Conservation (phyloP, 2,797 vertebrate genomes). For the Hirundo rustica region DNA sequence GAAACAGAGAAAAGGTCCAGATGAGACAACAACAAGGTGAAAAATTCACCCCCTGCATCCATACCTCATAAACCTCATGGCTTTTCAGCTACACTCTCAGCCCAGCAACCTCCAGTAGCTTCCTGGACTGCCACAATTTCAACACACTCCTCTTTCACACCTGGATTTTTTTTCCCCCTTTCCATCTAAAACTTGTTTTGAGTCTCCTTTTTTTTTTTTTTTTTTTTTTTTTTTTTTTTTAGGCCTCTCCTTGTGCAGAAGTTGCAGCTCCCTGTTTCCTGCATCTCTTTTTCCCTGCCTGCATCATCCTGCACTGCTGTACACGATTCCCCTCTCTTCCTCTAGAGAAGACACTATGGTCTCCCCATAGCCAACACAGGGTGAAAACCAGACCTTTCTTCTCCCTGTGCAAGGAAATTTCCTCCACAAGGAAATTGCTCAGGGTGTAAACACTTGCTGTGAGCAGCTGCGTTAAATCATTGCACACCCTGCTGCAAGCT, state of each 20-base stretch:
- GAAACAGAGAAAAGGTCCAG: neutral
- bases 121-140: neutral
- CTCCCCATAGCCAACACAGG: neutral
- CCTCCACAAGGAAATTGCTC: too few species aligned
- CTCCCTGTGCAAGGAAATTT: neutral
- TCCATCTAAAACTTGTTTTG: neutral
- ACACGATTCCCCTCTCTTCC: neutral
- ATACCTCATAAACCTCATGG: accelerated
- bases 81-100: neutral
- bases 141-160: neutral
- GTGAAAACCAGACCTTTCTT: neutral
- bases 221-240: neutral
- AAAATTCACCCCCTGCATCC: neutral
- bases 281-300: neutral
- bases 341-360: neutral
- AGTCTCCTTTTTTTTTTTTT: neutral
- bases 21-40: neutral
- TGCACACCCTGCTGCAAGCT: neutral
- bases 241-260: neutral
- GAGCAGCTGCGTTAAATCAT: neutral
- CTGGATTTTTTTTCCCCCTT: neutral
- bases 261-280: neutral
- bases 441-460: neutral
- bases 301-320: neutral
- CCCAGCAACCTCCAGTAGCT: neutral